Evolutionary conservation across 1,140 invertebrate genomes (phyloP).

Genomic region (Eriocheir sinensis): DNA sequence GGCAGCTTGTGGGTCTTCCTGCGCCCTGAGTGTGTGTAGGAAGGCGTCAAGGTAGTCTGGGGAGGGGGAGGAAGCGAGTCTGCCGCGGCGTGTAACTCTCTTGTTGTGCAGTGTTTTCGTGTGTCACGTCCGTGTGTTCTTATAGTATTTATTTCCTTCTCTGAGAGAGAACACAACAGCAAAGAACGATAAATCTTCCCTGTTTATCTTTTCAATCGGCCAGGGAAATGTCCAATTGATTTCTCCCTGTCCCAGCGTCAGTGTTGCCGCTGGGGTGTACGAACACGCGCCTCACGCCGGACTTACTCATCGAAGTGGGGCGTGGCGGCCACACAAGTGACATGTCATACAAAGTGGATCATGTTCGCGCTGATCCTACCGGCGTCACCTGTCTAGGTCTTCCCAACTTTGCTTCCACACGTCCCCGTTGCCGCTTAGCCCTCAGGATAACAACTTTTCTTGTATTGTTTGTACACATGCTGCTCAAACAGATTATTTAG

Average conservation of each 20-base stretch:
- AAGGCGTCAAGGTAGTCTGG: not conserved
- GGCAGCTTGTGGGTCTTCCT: not conserved
- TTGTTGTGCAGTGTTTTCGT: no score
- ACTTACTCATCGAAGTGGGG: not conserved
- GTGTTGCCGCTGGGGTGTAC: no score
- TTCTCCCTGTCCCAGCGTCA: no score
- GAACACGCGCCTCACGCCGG: not conserved
- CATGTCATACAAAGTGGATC: conserved; percentile 59
- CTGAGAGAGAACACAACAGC: no score
- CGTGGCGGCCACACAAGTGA: conserved; percentile 43
- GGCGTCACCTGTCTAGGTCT: conserved; percentile 44
- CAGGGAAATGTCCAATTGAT: no score
- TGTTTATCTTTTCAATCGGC: no score
- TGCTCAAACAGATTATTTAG: no score
- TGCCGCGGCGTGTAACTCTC: no score
- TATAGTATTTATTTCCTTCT: no score
- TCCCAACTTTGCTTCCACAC: not conserved
- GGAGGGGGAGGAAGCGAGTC: no score
- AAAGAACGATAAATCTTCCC: no score
- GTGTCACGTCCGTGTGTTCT: no score
- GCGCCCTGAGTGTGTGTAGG: not conserved
- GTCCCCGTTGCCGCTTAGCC: not conserved
- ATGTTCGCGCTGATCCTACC: not conserved
- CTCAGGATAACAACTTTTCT: not conserved
- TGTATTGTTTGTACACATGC: not conserved